phyloP scores from a whole-genome alignment of 2,797 vertebrate species.

The Onychomys leucogaster region DNA sequence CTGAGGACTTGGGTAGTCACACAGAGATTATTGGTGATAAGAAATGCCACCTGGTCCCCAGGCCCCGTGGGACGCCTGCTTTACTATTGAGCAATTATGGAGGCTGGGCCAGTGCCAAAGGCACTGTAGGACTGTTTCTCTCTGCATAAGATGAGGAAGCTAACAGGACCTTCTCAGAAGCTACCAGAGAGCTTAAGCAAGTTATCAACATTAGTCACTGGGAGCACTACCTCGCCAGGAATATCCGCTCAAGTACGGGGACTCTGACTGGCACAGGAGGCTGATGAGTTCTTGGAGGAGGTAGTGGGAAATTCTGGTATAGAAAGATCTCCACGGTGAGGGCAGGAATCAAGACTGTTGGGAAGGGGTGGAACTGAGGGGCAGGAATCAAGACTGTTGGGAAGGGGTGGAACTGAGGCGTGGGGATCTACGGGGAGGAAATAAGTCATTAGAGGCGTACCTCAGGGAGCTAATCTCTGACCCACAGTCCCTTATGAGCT shows the following conservation, averaged over 20 bases:
- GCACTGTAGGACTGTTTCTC: neutral
- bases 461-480: neutral
- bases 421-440: neutral
- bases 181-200: neutral
- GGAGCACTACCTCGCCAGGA: neutral
- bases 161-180: neutral
- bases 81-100: neutral
- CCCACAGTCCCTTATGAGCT: neutral
- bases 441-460: neutral
- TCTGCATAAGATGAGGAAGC: neutral
- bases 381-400: neutral
- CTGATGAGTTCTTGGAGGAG: neutral
- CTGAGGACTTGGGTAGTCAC: neutral
- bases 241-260: neutral
- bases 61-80: neutral
- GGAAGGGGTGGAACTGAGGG: neutral
- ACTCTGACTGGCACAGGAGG: fast-evolving
- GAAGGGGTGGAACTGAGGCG: neutral
- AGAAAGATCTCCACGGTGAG: neutral
- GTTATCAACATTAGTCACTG: neutral
- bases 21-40: neutral
- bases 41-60: neutral
- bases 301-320: fast-evolving
- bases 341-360: neutral
- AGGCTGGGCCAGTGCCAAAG: neutral